Base-by-base conservation (phyloP, 2,113 vertebrate genomes). In the Colaptes auratus region DNA sequence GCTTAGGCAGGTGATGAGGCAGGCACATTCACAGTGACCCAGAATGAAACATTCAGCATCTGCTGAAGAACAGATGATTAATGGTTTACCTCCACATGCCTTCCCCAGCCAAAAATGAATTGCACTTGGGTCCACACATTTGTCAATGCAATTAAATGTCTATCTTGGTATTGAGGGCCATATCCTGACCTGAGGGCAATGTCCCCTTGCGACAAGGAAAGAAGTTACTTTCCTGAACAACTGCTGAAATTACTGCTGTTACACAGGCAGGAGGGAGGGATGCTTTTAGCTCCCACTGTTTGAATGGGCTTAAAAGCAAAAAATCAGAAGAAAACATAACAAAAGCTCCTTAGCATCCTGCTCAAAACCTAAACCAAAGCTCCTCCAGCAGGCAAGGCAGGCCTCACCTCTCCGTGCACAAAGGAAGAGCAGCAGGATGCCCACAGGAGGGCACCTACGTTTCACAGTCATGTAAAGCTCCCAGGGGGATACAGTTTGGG, bases 371-470 rank as follows among this genome's bases (percentile, higher is more conserved):
- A 35, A 90, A 8, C 10, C 71, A 28, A 79, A 12, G 10, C 50
- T 82, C 7, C n/a, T 69, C 46, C 74, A 31, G 66, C 60, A 90
- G 31, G 30, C 31, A 18, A 24, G n/a, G 65, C 61, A 78, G 13
- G 20, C 25, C 60, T 64, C 66, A 52, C 10, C 65, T 52, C 52
- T 30, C 52, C 36, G 27, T 2, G 10, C 8, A 19, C 24, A 27
- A 3, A 50, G 75, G 27, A 90, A 65, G 30, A 88, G 89, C 84
- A 64, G 82, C 1, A 3, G 35, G 69, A 89, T 90, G 72, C 82
- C 82, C 94, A 88, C 82, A 88, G 96, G 82, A 93, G 85, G 82
- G 85, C 95, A 95, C 21, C 71, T 63, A 3, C 0, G 16, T 28
- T 15, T 91, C 90, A 59, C 64, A 33, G 3, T 3, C 10, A 1